A percentile compares a stretch with the other conserved stretches of the same genome.
phyloP scores from a whole-genome alignment of 2,888 invertebrate species.

The Volucella inanis region DNA sequence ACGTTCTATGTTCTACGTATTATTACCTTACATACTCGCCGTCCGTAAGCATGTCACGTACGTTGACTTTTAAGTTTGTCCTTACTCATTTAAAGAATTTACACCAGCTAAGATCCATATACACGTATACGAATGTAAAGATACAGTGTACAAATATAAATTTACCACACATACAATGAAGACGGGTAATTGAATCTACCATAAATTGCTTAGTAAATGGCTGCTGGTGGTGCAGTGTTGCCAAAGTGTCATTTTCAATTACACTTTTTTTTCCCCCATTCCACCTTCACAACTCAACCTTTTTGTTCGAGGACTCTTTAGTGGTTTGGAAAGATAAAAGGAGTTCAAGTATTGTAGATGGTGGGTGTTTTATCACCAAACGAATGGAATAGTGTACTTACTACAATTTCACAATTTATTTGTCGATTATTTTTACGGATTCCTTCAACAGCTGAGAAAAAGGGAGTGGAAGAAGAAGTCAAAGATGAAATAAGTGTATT shows the following conservation, averaged over 20 bases:
- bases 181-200: constrained; percentile 65
- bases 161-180: too few species aligned
- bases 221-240: constrained; percentile 36
- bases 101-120: constrained; percentile 19
- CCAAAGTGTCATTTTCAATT: constrained; percentile 56
- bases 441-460: constrained; percentile 30
- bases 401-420: constrained; percentile 65
- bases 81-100: constrained; percentile 14
- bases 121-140: background rate
- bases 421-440: constrained; percentile 63
- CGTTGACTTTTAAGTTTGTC: constrained; percentile 49
- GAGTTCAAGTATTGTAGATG: background rate
- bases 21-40: background rate
- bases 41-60: constrained; percentile 57
- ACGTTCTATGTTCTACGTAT: background rate
- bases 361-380: constrained; percentile 28
- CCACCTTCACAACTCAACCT: background rate
- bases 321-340: constrained; percentile 1
- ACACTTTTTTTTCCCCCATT: constrained; percentile 9
- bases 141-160: constrained; percentile 5
- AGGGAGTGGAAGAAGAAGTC: background rate
- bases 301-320: background rate
- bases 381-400: constrained; percentile 57
- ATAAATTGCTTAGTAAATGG: constrained; percentile 62
- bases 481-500: background rate